These are phyloP conservation scores for Microctenopoma stevenorrisi DNA, from an alignment of 2,797 vertebrate species.

Conservation along the genomic window DNA sequence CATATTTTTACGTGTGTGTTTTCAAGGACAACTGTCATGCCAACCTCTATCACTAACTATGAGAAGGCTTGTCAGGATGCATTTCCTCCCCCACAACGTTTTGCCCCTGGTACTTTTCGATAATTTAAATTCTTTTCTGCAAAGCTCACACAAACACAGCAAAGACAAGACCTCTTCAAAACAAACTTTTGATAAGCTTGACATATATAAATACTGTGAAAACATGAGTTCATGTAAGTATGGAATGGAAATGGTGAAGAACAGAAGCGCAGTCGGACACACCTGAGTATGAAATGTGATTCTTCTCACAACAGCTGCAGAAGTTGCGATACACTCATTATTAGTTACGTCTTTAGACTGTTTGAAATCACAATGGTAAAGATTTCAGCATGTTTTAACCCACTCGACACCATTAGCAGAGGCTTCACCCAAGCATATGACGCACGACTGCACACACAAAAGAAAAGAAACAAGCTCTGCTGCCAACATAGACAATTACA, in stretches of 20 bases:
- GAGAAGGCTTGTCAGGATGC: constrained; percentile 36
- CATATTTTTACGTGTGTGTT: constrained; percentile 5
- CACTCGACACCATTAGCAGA: background rate
- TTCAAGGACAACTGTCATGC: constrained; percentile 29
- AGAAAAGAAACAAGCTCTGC: constrained; percentile 17
- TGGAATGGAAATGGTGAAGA: background rate
- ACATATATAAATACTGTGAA: constrained; percentile 21
- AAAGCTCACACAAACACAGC: constrained; percentile 10
- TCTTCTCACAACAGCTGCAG: background rate
- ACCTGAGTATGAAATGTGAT: constrained; percentile 21
- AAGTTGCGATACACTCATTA: constrained; percentile 5
- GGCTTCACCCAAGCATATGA: background rate
- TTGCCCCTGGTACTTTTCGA: constrained; percentile 21
- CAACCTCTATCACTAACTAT: constrained; percentile 11
- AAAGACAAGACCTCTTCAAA: constrained; percentile 40
- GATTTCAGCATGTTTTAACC: constrained; percentile 3
- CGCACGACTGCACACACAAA: constrained; percentile 8
- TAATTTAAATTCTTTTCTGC: constrained; percentile 49
- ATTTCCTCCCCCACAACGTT: constrained; percentile 32
- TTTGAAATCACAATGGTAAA: constrained; percentile 19
- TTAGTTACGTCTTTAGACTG: background rate
- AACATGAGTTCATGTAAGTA: constrained; percentile 11
- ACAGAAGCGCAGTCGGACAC: constrained; percentile 6
- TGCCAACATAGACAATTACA: constrained; percentile 35
- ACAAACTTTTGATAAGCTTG: constrained; percentile 16